Evolutionary conservation across 2,888 invertebrate species (phyloP), one percentile per base, ranked within the genome.

Genomic region (Erebia aethiops): DNA sequence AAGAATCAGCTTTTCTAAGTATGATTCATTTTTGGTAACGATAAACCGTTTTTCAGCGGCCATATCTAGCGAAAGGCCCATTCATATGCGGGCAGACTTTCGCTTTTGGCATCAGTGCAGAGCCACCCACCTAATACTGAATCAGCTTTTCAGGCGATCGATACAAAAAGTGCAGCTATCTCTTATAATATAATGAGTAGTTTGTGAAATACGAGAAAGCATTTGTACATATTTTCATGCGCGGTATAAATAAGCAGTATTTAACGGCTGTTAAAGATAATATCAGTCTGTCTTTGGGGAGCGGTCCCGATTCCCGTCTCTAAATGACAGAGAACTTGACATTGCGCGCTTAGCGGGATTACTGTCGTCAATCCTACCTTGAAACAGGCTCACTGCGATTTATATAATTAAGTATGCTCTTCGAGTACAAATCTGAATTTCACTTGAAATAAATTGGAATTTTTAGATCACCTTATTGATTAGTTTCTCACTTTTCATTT

Each of bases 401-500:
- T 57, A 57, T 57, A 1, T 54, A 8, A 18, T 10, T 54, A 18
- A 0, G 52, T 7, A 54, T 18, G 18, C 16, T 54, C 21, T 13
- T 51, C 2, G 2, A 51, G 2, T 51, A n/a, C n/a, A n/a, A n/a
- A n/a, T n/a, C n/a, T n/a, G n/a, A n/a, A n/a, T n/a, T n/a, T n/a
- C n/a, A n/a, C n/a, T 87, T 86, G 79, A 85, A 86, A 86, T 85
- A 83, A 85, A 77, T 74, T 71, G 69, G 84, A 87, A 80, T 79
- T 77, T 73, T 79, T 77, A 72, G 80, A 82, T 85, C 84, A 87
- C 84, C 82, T 84, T 85, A 85, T 86, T 88, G 81, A 87, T 88
- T 86, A 87, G 83, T 84, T 85, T 87, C 87, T 89, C 88, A 89
- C 90, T 91, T 91, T 91, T 89, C 83, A 86, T 89, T 88, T 70